Conservation (phyloP, 2,113 vertebrate genomes). For the Herpetotheres cachinnans region DNA sequence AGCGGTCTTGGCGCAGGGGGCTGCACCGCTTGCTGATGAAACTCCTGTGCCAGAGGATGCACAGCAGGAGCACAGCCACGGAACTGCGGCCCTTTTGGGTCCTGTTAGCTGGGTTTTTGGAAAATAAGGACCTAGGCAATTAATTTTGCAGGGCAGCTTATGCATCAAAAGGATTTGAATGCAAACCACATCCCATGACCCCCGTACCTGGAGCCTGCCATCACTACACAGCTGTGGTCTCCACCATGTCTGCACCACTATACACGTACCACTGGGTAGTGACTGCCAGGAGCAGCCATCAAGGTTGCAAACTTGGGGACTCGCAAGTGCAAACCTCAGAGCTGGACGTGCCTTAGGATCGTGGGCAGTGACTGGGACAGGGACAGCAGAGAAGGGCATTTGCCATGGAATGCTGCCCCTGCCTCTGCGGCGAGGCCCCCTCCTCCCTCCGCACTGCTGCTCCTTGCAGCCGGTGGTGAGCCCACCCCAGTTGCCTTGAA, state of each 20-base stretch:
- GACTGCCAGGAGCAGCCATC: not conserved
- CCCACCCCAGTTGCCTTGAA: not conserved
- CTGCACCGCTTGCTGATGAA: not conserved
- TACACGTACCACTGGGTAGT: accelerated
- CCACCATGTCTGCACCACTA: not conserved
- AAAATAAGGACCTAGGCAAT: not conserved
- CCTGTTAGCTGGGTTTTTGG: not conserved
- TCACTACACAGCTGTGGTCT: accelerated
- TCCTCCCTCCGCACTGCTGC: accelerated
- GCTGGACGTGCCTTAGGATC: not conserved
- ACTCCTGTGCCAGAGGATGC: not conserved
- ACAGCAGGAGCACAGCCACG: not conserved
- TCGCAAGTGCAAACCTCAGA: not conserved
- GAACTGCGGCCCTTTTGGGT: not conserved
- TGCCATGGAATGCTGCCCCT: not conserved
- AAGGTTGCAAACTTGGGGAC: not conserved
- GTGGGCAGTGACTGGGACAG: not conserved
- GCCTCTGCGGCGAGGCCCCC: not conserved
- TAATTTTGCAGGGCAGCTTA: not conserved
- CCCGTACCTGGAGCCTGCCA: not conserved
- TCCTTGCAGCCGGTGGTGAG: not conserved
- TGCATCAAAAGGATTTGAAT: not conserved
- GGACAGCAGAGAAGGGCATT: not conserved
- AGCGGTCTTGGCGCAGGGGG: not conserved
- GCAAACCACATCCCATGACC: not conserved